Conservation (phyloP, 2,888 invertebrate species). For the Chorisops tibialis region DNA sequence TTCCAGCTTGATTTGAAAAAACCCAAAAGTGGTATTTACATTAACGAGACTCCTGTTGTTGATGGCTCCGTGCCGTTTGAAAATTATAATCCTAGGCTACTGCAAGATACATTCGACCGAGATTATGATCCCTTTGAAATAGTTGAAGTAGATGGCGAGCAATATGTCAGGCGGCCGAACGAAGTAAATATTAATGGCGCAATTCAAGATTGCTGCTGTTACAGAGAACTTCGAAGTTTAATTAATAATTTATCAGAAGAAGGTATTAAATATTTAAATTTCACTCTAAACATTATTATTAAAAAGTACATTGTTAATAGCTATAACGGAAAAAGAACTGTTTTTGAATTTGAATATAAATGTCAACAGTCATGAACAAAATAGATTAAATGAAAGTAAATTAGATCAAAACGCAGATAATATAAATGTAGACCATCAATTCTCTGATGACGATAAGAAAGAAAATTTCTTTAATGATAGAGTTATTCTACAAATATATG, state of each 20-base stretch:
- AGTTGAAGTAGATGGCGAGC: constrained; percentile 36
- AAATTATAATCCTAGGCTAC: constrained; percentile 46
- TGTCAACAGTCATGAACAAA: too few species aligned
- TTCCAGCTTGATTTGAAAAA: constrained; percentile 44
- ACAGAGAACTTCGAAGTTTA: too few species aligned
- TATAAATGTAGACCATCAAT: too few species aligned
- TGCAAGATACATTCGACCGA: constrained; percentile 43
- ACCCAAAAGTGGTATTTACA: constrained; percentile 46
- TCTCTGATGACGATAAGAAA: too few species aligned
- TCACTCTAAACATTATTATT: neutral
- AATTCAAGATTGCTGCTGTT: neutral
- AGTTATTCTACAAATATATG: too few species aligned
- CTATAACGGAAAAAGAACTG: too few species aligned
- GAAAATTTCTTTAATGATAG: too few species aligned
- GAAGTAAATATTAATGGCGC: constrained; percentile 8
- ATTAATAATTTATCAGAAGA: too few species aligned
- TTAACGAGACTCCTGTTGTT: constrained; percentile 43
- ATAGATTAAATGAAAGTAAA: too few species aligned
- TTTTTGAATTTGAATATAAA: too few species aligned
- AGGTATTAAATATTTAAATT: neutral
- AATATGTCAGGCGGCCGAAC: constrained; percentile 41
- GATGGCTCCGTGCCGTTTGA: constrained; percentile 41
- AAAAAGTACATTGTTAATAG: too few species aligned
- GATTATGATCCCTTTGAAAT: neutral
- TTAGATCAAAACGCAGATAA: too few species aligned